phyloP scores from a whole-genome alignment of 2,888 invertebrate genomes.

The Pelosia muscerda region DNA sequence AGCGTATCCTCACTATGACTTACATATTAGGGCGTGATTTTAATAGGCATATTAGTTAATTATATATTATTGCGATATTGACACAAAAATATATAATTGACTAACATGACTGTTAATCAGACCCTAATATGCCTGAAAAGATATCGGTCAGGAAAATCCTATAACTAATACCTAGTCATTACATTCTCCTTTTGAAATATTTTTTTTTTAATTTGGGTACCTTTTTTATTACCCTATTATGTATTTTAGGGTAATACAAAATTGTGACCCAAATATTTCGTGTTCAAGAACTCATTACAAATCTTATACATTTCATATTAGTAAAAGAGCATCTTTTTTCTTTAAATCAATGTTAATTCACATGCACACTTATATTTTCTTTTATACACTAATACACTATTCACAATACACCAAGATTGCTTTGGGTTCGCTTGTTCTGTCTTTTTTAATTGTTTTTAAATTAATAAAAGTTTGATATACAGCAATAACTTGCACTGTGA shows the following conservation, averaged over 20 bases:
- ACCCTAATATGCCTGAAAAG: too few species aligned
- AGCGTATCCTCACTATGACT: too few species aligned
- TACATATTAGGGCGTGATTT: too few species aligned
- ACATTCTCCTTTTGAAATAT: background rate
- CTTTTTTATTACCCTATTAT: background rate
- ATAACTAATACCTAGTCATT: too few species aligned
- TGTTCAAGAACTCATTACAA: too few species aligned
- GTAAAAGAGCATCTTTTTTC: slow-evolving; percentile 6
- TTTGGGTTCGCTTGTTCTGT: slow-evolving; percentile 13
- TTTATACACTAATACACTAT: slow-evolving; percentile 29
- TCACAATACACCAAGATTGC: slow-evolving; percentile 16
- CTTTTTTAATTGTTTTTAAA: background rate
- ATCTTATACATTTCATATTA: too few species aligned
- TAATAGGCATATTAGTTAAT: too few species aligned
- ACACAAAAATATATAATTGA: too few species aligned
- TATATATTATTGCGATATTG: too few species aligned
- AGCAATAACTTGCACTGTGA: background rate
- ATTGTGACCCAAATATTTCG: background rate
- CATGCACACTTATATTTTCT: slow-evolving; percentile 32
- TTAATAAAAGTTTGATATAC: background rate
- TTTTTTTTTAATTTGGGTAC: background rate
- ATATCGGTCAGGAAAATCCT: too few species aligned
- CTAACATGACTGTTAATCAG: too few species aligned
- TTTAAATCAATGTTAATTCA: background rate
- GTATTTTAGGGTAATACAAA: too few species aligned